Base-by-base conservation (phyloP, 2,113 vertebrate species). In the Poeciliopsis occidentalis region DNA sequence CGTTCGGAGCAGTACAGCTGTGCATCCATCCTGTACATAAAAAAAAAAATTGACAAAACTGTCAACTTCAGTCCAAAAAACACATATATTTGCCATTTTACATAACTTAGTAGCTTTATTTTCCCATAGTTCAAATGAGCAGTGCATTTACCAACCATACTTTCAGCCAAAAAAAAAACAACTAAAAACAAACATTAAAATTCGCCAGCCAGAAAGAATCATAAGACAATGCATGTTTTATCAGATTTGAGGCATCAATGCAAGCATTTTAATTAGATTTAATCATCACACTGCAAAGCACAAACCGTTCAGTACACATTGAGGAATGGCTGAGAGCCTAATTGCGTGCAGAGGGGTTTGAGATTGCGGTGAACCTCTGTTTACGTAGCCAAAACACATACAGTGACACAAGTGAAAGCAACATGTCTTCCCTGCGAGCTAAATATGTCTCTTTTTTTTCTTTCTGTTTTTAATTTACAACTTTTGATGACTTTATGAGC, bases 401-500 rank as follows among this genome's bases (percentile, higher is more conserved):
- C 64, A 41, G 13, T 8, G n/a, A 41, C n/a, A 44, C 64, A 12
- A 67, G 26, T 27, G 26, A 27, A 67, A 44, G 17, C 17, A 64
- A 26, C 64, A 39, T 66, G 7, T 57, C 51, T n/a, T 57, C 7
- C 24, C 51, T 57, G 51, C 22, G 22, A 54, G 22, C 22, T 57
- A 57, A 57, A 57, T 57, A 8, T 24, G 51, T 57, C 34, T 34
- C 1, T 34, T 31, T 26, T 32, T 64, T 64, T 26, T 15, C 3
- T 31, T 27, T 31, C 17, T 37, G 34, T 37, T 37, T 37, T 37
- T 37, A 31, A 63, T 63, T 63, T 63, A 63, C n/a, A 4, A 30
- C 30, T 67, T 75, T 83, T 67, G 74, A 82, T 67, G 74, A 67
- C 62, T 62, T 70, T 61, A 41, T 70, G 78, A 71, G 72, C 68